phyloP scores from a whole-genome alignment of 2,888 invertebrate genomes.

The Allacma fusca region DNA sequence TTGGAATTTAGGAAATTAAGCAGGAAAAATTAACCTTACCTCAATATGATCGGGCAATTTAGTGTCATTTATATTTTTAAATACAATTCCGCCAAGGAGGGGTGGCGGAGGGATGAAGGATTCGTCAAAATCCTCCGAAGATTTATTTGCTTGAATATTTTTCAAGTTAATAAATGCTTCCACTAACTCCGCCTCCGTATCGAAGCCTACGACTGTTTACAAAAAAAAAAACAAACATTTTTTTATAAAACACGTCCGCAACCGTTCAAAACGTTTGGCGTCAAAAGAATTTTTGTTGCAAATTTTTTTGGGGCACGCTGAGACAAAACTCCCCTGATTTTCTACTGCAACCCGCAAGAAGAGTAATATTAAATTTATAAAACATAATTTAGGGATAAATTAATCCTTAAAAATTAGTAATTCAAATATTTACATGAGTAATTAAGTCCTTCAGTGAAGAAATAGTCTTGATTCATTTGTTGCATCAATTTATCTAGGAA shows the following conservation, averaged over 20 bases:
- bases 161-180: slow-evolving; percentile 38
- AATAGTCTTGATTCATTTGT: slow-evolving; percentile 50
- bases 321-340: not conserved
- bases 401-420: not conserved
- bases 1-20: too few species aligned
- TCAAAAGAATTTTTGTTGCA: not conserved
- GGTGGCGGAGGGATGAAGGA: slow-evolving; percentile 7
- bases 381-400: too few species aligned
- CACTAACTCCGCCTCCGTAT: slow-evolving; percentile 51
- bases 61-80: slow-evolving; percentile 49
- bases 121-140: slow-evolving; percentile 22
- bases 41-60: slow-evolving; percentile 52
- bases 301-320: not conserved
- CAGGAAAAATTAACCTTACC: too few species aligned
- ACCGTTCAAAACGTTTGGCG: not conserved
- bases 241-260: not conserved
- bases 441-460: slow-evolving; percentile 44
- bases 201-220: slow-evolving; percentile 52
- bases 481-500: slow-evolving; percentile 52
- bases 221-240: slow-evolving; percentile 14
- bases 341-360: too few species aligned
- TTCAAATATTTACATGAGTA: slow-evolving; percentile 52
- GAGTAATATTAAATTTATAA: too few species aligned
- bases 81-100: slow-evolving; percentile 56
- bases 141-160: slow-evolving; percentile 41